Evolutionary conservation across 2,797 vertebrate species (phyloP).

Genomic region (Crocidura indochinensis): DNA sequence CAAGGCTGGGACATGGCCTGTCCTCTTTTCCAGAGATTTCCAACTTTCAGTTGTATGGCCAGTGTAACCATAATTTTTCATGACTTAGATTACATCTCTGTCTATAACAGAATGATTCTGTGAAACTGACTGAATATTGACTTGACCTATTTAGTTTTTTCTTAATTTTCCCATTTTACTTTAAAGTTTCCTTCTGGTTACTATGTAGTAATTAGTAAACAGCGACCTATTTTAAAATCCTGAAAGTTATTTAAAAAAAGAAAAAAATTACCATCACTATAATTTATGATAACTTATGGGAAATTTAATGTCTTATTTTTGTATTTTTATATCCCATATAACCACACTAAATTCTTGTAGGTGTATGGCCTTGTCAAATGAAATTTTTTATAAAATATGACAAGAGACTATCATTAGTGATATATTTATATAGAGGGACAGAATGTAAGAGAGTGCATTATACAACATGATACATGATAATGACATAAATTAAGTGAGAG

Average conservation of each 20-base stretch:
- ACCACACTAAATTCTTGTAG: conserved; percentile 1
- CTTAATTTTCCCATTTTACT: background rate
- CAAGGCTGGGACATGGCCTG: too few relatives aligned
- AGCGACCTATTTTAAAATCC: background rate
- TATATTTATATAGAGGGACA: background rate
- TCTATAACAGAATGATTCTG: too few relatives aligned
- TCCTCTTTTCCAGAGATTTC: too few relatives aligned
- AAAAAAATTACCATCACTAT: background rate
- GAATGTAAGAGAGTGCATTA: background rate
- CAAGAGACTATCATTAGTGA: conserved; percentile 19
- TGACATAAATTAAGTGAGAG: conserved; percentile 17
- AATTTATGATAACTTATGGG: background rate
- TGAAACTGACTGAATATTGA: too few relatives aligned
- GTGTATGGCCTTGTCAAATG: background rate
- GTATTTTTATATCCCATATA: conserved; percentile 6
- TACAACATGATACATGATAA: background rate
- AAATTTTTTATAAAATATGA: conserved; percentile 15
- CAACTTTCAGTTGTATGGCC: too few relatives aligned
- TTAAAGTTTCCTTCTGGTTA: background rate
- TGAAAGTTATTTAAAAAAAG: background rate
- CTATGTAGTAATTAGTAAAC: background rate
- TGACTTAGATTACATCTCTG: too few relatives aligned
- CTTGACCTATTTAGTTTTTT: too few relatives aligned
- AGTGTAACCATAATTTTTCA: too few relatives aligned
- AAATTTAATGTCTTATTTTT: background rate